Evolutionary conservation across 2,888 invertebrate species (phyloP), one percentile per base, ranked within the genome.

Genomic region (Pseudococcus viburni): DNA sequence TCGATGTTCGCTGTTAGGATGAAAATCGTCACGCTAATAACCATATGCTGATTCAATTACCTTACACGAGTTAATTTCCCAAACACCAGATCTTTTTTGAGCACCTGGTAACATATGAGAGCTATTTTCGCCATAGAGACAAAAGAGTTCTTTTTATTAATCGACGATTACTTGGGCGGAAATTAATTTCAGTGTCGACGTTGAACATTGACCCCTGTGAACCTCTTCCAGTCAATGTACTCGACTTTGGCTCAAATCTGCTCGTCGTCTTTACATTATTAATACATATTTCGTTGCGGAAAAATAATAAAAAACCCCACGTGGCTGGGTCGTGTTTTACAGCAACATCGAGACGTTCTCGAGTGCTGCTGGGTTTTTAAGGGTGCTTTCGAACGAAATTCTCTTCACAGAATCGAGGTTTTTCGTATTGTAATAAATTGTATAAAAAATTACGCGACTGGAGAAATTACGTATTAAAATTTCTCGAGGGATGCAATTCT

Each of bases 21-120:
- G 8, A 46, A 83, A 26, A 46, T 46, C 42, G 80, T 83, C 80
- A 83, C 80, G 80, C 80, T 19, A 83, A 19, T 33, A n/a, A 83
- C 80, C 80, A 83, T 83, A 83, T 83, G 46, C n/a, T 46, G 80
- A 26, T 73, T 73, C 33, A 64, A 64, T 64, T 64, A 64, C 64
- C 33, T 33, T 12, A 33, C 12, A 33, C 73, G 33, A 73, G 64
- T 4, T 22, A 64, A 19, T 64, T 64, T 22, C 22, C 73, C 26
- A 33, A 33, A 33, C 26, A 33, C 3, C 3, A 3, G 11, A 42
- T 83, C 19, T 17, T 83, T 83, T 46, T 12, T n/a, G 46, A 46
- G 19, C 80, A 83, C 80, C 80, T 83, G 80, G 80, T 83, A 0
- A 26, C 22, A 4, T 68, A 68, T 15, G 19, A 51, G 48, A 51